These are phyloP conservation scores for Sylvia borin DNA, from an alignment of 2,797 vertebrate species.

Conservation along the genomic window DNA sequence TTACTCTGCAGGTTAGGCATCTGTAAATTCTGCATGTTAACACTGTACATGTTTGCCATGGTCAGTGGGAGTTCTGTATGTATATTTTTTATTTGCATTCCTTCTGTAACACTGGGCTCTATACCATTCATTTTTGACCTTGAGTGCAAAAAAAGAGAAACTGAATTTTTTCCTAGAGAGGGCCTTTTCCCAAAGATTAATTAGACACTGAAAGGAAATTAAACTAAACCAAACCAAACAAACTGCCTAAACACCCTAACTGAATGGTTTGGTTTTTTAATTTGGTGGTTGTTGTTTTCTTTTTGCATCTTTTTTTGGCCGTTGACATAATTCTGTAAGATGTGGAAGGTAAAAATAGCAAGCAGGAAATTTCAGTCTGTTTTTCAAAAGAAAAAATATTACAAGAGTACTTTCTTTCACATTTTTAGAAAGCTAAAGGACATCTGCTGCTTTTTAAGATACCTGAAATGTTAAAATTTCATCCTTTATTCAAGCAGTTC, in stretches of 20 bases:
- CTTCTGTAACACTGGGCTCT: background rate
- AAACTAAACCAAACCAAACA: slow-evolving; percentile 15
- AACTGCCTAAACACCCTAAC: background rate
- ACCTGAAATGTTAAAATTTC: slow-evolving; percentile 25
- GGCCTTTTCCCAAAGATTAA: slow-evolving; percentile 12
- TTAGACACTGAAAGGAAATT: background rate
- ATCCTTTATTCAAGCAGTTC: slow-evolving; percentile 22
- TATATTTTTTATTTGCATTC: background rate
- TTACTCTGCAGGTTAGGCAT: background rate
- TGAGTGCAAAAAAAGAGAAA: background rate
- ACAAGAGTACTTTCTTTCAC: background rate
- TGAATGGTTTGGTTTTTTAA: background rate
- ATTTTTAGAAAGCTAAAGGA: background rate
- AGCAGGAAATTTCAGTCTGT: background rate
- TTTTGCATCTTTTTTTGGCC: background rate
- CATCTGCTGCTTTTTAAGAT: slow-evolving; percentile 17
- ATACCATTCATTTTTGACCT: background rate
- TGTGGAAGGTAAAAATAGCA: slow-evolving; percentile 14
- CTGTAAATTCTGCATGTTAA: background rate
- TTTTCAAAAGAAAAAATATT: background rate
- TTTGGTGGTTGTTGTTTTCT: background rate
- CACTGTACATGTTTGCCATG: accelerated
- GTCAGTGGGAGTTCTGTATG: background rate
- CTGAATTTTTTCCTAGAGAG: background rate
- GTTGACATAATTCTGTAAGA: background rate